Evolutionary conservation across 1,140 invertebrate genomes (phyloP).

Genomic region (Pemphigus obesinymphae): DNA sequence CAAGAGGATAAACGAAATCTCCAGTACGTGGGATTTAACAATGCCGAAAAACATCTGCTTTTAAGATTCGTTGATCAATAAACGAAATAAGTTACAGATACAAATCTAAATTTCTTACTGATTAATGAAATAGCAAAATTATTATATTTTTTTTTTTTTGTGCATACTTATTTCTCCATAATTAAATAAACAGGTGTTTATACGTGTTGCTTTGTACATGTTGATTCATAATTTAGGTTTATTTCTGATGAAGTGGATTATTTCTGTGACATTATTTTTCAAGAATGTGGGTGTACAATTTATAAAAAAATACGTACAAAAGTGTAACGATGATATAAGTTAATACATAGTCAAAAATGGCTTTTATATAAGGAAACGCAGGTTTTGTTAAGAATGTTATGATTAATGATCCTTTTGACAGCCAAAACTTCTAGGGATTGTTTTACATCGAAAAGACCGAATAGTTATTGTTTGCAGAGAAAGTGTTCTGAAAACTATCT

Average conservation of each 20-base stretch:
- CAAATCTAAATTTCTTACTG: background rate
- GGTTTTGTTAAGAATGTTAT: background rate
- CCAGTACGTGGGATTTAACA: background rate
- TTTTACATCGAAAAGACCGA: background rate
- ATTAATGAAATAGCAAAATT: background rate
- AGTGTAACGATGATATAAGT: background rate
- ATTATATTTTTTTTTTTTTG: background rate
- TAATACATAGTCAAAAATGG: background rate
- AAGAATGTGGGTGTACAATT: background rate
- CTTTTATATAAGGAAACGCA: background rate
- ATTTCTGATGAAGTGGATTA: background rate
- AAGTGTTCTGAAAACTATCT: background rate
- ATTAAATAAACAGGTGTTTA: background rate
- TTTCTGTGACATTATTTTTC: background rate
- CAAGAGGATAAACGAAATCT: constrained; percentile 29
- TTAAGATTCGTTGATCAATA: background rate
- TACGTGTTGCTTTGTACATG: background rate
- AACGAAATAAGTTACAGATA: background rate
- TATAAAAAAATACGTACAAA: background rate
- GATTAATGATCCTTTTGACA: background rate
- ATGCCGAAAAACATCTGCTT: constrained; percentile 4
- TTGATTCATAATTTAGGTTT: background rate
- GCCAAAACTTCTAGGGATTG: background rate
- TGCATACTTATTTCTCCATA: background rate
- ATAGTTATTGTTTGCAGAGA: background rate